A percentile compares a stretch with the other conserved stretches of the same genome.
Evolutionary conservation across 2,797 vertebrate genomes (phyloP).

Genomic region (Lepus oiostolus): DNA sequence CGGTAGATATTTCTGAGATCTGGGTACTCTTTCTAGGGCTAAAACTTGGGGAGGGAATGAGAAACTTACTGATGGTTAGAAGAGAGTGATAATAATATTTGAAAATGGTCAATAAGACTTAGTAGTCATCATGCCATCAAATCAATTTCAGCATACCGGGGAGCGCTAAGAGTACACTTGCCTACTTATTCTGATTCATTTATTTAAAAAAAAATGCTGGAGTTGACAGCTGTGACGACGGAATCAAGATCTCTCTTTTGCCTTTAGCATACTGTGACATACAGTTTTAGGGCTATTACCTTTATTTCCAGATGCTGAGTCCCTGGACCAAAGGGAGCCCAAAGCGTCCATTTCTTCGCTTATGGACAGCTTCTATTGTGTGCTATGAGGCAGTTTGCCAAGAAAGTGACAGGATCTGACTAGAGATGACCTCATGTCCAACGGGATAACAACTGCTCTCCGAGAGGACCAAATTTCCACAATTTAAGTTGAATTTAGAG

Average conservation of each 20-base stretch:
- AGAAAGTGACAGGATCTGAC: background rate
- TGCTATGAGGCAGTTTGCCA: background rate
- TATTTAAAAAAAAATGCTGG: background rate
- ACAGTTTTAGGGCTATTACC: background rate
- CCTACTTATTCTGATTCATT: background rate
- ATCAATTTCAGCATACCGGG: background rate
- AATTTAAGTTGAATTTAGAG: constrained; percentile 53
- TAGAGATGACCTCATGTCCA: constrained; percentile 60
- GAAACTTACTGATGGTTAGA: background rate
- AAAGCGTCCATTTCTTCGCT: background rate
- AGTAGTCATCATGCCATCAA: constrained; percentile 14
- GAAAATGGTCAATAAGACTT: background rate
- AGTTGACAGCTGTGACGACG: background rate
- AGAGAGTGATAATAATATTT: background rate
- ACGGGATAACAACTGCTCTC: background rate
- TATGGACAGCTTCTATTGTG: background rate
- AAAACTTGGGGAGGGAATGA: background rate
- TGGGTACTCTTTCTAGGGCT: background rate
- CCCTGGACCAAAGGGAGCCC: background rate
- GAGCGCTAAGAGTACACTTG: background rate
- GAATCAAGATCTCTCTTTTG: background rate
- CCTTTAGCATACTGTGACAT: background rate
- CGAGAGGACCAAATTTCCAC: background rate
- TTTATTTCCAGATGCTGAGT: background rate
- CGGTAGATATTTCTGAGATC: background rate